These are phyloP conservation scores for Lasius platythorax DNA, from an alignment of 2,888 invertebrate genomes.

Conservation along the genomic window DNA sequence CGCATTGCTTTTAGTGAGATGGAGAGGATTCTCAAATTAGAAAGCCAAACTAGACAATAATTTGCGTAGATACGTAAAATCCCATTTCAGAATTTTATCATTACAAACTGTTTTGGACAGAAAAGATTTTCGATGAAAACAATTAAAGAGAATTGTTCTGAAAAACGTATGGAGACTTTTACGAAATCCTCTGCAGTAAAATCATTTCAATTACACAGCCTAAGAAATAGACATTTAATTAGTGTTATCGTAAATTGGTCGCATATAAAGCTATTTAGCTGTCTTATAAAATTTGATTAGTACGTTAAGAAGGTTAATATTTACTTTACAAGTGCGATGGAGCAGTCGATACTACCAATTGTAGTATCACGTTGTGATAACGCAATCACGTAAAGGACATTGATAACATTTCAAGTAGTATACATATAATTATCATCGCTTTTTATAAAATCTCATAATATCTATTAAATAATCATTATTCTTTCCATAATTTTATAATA, in stretches of 20 bases:
- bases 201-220: background rate
- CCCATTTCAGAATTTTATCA: background rate
- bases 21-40: background rate
- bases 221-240: slow-evolving; percentile 1
- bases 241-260: background rate
- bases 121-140: background rate
- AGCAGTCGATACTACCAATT: background rate
- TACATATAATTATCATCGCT: background rate
- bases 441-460: slow-evolving; percentile 1
- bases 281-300: background rate
- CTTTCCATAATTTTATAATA: background rate
- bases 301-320: background rate
- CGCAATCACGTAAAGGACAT: background rate
- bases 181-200: background rate
- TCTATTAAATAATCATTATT: background rate
- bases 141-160: background rate
- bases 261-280: background rate
- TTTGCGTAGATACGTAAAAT: background rate
- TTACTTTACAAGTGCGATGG: background rate
- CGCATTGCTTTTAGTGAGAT: slow-evolving; percentile 2
- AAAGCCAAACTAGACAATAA: background rate
- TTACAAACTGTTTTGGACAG: background rate
- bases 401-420: background rate
- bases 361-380: background rate
- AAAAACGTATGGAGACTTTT: background rate